Base-by-base conservation (phyloP, 2,113 vertebrate species). In the Tautogolabrus adspersus region DNA sequence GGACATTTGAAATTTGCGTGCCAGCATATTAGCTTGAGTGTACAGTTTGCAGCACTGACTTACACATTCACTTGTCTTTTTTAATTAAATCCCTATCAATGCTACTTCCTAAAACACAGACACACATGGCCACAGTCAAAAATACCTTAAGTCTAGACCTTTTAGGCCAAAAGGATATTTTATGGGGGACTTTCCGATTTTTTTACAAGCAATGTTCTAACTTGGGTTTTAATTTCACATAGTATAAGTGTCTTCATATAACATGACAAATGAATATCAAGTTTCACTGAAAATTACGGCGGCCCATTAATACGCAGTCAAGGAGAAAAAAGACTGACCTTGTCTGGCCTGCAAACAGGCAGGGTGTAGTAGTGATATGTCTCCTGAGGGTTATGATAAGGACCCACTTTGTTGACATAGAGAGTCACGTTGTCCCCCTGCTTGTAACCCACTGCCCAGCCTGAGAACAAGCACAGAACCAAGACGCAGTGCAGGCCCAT, bases 301-400 rank as follows among this genome's bases (percentile, higher is more conserved):
- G 68, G 7, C 42, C 11, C 15, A 18, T 69, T 18, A 30, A 40
- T 19, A 51, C 2, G 7, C 42, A 38, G 40, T 8, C 19, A 64
- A 47, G 54, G 44, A 44, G 21, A 72, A 72, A 42, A 74, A 54
- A 82, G 52, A 91, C 91, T 91, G 68, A 97, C 96, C 93, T 96
- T 94, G 68, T 94, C 89, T 0, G 97, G 97, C 58, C 95, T 95
- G 92, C 97, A 98, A 21, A 98, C 97, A 3, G 97, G 96, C 68
- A 98, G 91, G 2, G 96, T 96, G 80, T 97, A 98, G 92, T 95
- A 98, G 91, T 97, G 96, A 90, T 98, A 98, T 8, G 97, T 98
- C 92, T 98, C 97, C 83, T 97, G 96, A 21, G 97, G 97, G 81
- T 98, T 98, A 84, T 98, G 96, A 84, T 98, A 98, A 47, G 97